Percentiles rank a stretch among this genome's conserved stretches.
These are phyloP conservation scores for Choreutis nemorana DNA, from an alignment of 2,888 invertebrate species.

Conservation along the genomic window DNA sequence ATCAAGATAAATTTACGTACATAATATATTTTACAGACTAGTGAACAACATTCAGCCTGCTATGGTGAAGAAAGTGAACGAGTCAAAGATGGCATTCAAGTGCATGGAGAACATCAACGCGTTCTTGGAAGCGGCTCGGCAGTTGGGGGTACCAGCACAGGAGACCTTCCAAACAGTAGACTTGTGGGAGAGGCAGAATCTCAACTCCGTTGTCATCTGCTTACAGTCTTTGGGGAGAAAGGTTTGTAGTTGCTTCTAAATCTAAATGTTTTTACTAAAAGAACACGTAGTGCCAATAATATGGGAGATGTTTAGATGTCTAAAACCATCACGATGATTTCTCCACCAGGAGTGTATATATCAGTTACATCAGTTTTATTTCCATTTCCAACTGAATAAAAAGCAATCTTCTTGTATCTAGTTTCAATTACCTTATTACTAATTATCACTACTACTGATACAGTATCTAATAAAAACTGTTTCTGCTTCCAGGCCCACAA, in stretches of 20 bases:
- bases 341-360: too few relatives aligned
- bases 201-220: slow-evolving; percentile 95
- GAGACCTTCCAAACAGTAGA: slow-evolving; percentile 98
- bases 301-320: too few relatives aligned
- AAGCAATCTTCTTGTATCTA: neutral
- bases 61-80: slow-evolving; percentile 91
- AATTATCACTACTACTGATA: neutral
- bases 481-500: slow-evolving; percentile 72
- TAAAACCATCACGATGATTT: too few relatives aligned
- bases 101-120: slow-evolving; percentile 99
- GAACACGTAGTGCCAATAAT: neutral
- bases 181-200: slow-evolving; percentile 95
- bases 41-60: slow-evolving; percentile 87
- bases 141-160: slow-evolving; percentile 89
- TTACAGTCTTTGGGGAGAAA: slow-evolving; percentile 94
- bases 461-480: neutral
- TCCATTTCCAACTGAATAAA: neutral
- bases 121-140: slow-evolving; percentile 84
- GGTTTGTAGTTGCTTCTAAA: too few relatives aligned
- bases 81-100: slow-evolving; percentile 92
- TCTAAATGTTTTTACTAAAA: neutral
- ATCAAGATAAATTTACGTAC: too few relatives aligned
- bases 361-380: neutral
- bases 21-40: slow-evolving; percentile 79
- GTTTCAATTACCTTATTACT: neutral